Evolutionary conservation across 2,888 invertebrate species (phyloP), one percentile per base, ranked within the genome.

Genomic region (Agrilus biguttatus): DNA sequence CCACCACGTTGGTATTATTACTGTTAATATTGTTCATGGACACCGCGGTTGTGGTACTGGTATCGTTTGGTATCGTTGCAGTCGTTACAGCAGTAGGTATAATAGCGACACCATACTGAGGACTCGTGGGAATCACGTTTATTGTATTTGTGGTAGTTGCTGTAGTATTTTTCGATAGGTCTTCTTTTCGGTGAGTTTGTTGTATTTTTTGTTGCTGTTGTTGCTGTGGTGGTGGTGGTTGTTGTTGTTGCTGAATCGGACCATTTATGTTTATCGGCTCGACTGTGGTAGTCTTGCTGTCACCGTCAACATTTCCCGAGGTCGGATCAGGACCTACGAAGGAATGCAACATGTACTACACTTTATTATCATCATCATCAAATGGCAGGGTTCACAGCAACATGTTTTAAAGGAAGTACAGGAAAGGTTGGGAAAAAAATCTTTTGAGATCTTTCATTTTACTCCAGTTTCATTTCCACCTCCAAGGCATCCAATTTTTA

Each of bases 91-190:
- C 10, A 5, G 65, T 67, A 8, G 73, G 68, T 41, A 77, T 74
- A 44, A 76, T 74, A 41, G 76, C 76, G 51, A 77, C 63, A 53
- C 77, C 77, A 59, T 77, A 77, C 61, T 77, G 77, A 53, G 76
- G 73, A 62, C 75, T 75, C 47, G 77, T 76, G 50, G 77, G 77
- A 63, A 77, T 76, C 58, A 77, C 75, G 56, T 62, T 64, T 51
- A 61, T 57, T 49, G 63, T 51, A 55, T 61, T 45, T 57, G 48
- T 48, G 45, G 49, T 45, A 37, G 44, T 47, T 42, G 51, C 45
- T 40, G 48, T 42, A 41, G 50, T 43, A 33, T 53, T 53, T 41
- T 53, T 53, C 33, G 51, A 46, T 40, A 52, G 54, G 50, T 41
- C 37, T 43, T 51, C 53, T 53, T 50, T 52, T 42, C 52, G 50